phyloP scores from a whole-genome alignment of 2,797 vertebrate species.

The Melanotaenia pygmaea region DNA sequence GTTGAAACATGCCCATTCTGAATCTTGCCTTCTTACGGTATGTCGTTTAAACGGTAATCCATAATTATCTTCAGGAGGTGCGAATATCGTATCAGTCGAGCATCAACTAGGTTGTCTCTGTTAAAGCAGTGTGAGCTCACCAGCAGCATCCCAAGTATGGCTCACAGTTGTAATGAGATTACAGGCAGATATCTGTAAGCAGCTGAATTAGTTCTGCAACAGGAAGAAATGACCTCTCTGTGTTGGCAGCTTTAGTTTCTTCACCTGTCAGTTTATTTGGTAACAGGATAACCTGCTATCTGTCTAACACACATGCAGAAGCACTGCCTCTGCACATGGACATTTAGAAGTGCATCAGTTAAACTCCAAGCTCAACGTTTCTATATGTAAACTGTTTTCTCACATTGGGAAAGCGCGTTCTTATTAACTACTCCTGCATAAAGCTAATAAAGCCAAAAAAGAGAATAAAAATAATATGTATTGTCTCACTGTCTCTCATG shows the following conservation, averaged over 20 bases:
- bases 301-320: constrained; percentile 41
- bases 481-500: constrained; percentile 20
- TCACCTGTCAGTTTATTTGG: constrained; percentile 69
- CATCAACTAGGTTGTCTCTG: constrained; percentile 2
- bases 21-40: constrained; percentile 5
- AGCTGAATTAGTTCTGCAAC: constrained; percentile 67
- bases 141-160: constrained; percentile 74
- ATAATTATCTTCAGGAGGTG: neutral
- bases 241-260: constrained; percentile 67
- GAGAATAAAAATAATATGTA: constrained; percentile 16
- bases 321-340: constrained; percentile 19
- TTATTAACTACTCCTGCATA: constrained; percentile 21
- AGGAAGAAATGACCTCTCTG: constrained; percentile 66
- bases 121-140: constrained; percentile 50
- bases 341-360: constrained; percentile 30
- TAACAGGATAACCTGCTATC: constrained; percentile 55
- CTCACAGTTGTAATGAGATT: constrained; percentile 81
- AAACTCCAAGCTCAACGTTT: constrained; percentile 13
- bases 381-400: constrained; percentile 28
- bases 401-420: neutral
- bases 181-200: constrained; percentile 72
- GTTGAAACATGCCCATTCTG: constrained; percentile 44
- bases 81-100: neutral
- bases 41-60: neutral
- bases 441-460: constrained; percentile 18